These are phyloP conservation scores for Heterodera filipjevi DNA, from an alignment of 2,888 invertebrate species.

Conservation along the genomic window DNA sequence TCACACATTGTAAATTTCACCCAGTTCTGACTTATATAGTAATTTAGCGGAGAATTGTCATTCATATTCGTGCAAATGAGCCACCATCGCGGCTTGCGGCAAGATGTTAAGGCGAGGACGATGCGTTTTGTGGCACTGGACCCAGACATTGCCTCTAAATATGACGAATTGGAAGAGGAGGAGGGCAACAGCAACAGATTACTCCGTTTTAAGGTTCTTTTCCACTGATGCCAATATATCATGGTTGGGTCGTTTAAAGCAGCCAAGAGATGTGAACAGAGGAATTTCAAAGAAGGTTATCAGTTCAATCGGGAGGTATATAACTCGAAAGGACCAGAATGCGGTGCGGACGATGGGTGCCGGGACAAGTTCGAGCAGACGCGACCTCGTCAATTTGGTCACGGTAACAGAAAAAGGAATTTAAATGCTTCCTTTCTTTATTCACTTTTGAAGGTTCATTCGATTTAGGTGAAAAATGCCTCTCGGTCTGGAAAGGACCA, in stretches of 20 bases:
- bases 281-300: neutral
- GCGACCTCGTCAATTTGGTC: conserved; percentile 26
- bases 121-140: conserved; percentile 49
- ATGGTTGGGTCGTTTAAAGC: neutral
- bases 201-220: conserved; percentile 7
- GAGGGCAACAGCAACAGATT: conserved; percentile 17
- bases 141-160: conserved; percentile 51
- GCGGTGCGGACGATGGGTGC: conserved; percentile 7
- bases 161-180: conserved; percentile 56
- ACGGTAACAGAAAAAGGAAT: conserved; percentile 19
- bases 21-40: no score
- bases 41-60: neutral
- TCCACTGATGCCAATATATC: neutral
- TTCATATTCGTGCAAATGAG: conserved; percentile 13
- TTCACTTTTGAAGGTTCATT: neutral
- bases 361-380: neutral
- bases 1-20: no score
- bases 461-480: conserved; percentile 28
- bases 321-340: conserved; percentile 7
- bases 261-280: neutral
- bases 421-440: neutral
- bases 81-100: conserved; percentile 27
- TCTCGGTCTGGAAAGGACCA: conserved; percentile 38
- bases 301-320: conserved; percentile 16
- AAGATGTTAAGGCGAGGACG: conserved; percentile 43